Percentiles rank a stretch among this genome's conserved stretches.
phyloP scores from a whole-genome alignment of 2,113 vertebrate genomes.

The Gopherus flavomarginatus region DNA sequence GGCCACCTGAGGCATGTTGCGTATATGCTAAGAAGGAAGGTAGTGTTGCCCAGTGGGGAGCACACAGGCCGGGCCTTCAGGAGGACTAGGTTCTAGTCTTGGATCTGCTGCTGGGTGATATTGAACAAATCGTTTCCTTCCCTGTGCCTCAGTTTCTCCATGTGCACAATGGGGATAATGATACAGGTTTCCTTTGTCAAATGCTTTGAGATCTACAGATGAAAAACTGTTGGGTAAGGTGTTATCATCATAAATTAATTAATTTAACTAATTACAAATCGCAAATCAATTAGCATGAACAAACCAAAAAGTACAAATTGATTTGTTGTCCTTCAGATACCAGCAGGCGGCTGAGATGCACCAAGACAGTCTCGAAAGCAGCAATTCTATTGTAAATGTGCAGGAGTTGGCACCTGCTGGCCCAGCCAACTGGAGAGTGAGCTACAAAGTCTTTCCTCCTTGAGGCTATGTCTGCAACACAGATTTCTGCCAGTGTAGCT shows the following conservation, averaged over 20 bases:
- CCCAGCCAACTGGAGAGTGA: background rate
- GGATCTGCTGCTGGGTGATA: background rate
- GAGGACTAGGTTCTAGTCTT: background rate
- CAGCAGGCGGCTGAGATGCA: background rate
- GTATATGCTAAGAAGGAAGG: too few relatives aligned
- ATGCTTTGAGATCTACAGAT: background rate
- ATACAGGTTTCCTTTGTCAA: background rate
- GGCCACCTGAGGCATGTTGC: too few relatives aligned
- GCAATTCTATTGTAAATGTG: background rate
- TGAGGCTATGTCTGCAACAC: too few relatives aligned
- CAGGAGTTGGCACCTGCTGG: background rate
- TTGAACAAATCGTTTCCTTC: background rate
- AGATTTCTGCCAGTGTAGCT: background rate
- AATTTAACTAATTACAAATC: background rate
- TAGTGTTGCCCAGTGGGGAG: background rate
- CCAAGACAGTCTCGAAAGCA: background rate
- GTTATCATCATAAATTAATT: background rate
- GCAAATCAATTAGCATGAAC: background rate
- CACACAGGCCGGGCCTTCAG: too few relatives aligned
- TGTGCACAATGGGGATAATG: too few relatives aligned
- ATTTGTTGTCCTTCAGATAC: background rate
- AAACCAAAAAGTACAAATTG: background rate
- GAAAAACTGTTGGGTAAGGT: background rate
- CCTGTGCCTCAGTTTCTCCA: too few relatives aligned
- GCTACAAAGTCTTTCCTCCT: background rate